A percentile compares a stretch with the other conserved stretches of the same genome.
phyloP scores from a whole-genome alignment of 2,888 invertebrate genomes.

The Plebejus argus region DNA sequence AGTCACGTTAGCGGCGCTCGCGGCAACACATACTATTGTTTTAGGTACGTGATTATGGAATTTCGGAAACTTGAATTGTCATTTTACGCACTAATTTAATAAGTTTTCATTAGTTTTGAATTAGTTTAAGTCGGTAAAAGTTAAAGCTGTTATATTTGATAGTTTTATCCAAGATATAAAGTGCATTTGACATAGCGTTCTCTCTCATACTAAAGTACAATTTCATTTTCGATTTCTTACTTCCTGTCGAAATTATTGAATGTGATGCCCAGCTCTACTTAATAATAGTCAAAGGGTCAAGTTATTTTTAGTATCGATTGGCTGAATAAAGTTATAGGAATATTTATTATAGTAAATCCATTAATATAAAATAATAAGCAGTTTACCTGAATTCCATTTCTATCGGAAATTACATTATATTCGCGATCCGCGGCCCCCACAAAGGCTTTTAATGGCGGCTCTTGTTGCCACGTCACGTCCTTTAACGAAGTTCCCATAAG shows the following conservation, averaged over 20 bases:
- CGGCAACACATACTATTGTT: background rate
- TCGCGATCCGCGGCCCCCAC: conserved; percentile 29
- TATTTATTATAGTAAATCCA: background rate
- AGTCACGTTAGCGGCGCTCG: conserved; percentile 44
- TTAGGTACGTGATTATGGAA: background rate
- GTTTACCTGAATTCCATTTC: conserved; percentile 27
- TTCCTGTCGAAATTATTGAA: no score
- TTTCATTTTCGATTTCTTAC: no score
- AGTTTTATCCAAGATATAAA: no score
- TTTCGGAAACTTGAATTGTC: background rate
- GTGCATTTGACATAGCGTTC: no score
- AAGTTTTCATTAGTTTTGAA: no score
- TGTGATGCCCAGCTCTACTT: no score
- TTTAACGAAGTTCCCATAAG: conserved; percentile 56
- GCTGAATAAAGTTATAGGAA: background rate
- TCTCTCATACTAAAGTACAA: no score
- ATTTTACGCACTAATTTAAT: background rate
- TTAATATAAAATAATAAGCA: conserved; percentile 10
- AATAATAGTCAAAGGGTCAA: no score
- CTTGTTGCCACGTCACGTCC: conserved; percentile 69
- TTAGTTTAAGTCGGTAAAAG: no score
- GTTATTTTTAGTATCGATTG: no score
- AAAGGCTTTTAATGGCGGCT: conserved; percentile 56
- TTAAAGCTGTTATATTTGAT: no score
- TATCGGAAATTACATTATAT: conserved; percentile 22